Percentiles rank a stretch among this genome's conserved stretches.
Evolutionary conservation across 1,140 invertebrate species (phyloP).

Genomic region (Bombyx mandarina): DNA sequence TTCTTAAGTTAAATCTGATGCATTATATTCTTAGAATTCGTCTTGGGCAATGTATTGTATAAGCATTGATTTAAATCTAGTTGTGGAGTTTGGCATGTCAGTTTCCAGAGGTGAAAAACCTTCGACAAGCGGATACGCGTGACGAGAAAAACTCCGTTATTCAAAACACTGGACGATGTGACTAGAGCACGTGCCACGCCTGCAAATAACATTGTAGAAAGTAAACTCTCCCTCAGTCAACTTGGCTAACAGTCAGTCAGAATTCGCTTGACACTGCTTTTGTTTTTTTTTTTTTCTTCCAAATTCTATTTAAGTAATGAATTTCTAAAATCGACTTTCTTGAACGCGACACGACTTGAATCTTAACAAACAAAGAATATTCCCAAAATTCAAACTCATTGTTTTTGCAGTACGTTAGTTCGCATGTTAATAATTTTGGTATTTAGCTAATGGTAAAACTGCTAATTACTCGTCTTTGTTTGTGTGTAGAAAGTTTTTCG

Average conservation of each 20-base stretch:
- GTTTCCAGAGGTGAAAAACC: slow-evolving; percentile 5
- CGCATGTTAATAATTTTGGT: slow-evolving; percentile 16
- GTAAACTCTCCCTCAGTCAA: slow-evolving; percentile 32
- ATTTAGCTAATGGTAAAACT: slow-evolving; percentile 17
- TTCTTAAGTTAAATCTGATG: too few relatives aligned
- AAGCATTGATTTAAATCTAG: neutral
- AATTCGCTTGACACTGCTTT: slow-evolving; percentile 13
- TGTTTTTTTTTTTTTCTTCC: slow-evolving; percentile 16
- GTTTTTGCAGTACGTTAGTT: slow-evolving; percentile 8
- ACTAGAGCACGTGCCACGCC: slow-evolving; percentile 35
- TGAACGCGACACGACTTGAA: neutral
- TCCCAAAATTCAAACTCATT: slow-evolving; percentile 1
- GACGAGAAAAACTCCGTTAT: slow-evolving; percentile 29
- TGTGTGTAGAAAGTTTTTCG: slow-evolving; percentile 15
- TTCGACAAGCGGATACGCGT: slow-evolving; percentile 9
- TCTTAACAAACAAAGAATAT: slow-evolving; percentile 9
- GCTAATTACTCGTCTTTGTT: slow-evolving; percentile 20
- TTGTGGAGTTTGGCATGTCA: slow-evolving; percentile 1
- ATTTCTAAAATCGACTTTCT: slow-evolving; percentile 14
- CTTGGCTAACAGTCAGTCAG: slow-evolving; percentile 4
- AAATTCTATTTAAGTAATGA: slow-evolving; percentile 11
- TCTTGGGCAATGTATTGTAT: too few relatives aligned
- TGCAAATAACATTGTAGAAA: slow-evolving; percentile 48
- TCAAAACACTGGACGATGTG: slow-evolving; percentile 16
- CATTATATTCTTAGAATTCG: too few relatives aligned